Conservation (phyloP, 2,113 vertebrate genomes). For the Notothenia coriiceps region DNA sequence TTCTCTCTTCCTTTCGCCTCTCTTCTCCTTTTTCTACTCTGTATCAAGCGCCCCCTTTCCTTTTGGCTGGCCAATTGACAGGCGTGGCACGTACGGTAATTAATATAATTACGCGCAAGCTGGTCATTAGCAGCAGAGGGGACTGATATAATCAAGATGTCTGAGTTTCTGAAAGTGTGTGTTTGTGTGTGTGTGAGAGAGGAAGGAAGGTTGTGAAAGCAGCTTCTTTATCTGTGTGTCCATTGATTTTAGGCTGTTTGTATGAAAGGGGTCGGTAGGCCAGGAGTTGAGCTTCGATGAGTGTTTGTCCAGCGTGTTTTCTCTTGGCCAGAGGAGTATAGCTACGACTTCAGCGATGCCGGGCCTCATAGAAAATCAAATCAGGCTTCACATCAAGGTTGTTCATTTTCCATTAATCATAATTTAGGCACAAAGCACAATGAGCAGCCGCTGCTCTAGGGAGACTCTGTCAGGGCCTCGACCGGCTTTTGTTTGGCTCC, state of each 20-base stretch:
- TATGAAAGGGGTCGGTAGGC: constrained; percentile 44
- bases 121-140: constrained; percentile 80
- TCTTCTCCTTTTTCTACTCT: constrained; percentile 10
- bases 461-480: constrained; percentile 41
- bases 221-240: constrained; percentile 26
- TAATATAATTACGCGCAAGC: constrained; percentile 87
- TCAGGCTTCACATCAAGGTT: constrained; percentile 57
- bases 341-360: constrained; percentile 24
- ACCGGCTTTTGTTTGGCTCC: constrained; percentile 52
- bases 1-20: neutral
- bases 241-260: constrained; percentile 48
- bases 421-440: constrained; percentile 70
- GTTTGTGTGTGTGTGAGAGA: neutral
- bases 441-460: constrained; percentile 43
- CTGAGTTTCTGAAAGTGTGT: constrained; percentile 24
- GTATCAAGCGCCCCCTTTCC: constrained; percentile 47
- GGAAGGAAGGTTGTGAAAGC: neutral
- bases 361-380: constrained; percentile 63
- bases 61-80: constrained; percentile 79
- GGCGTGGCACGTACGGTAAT: constrained; percentile 87
- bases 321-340: constrained; percentile 45
- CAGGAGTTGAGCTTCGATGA: constrained; percentile 28
- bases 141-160: constrained; percentile 77
- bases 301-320: constrained; percentile 30
- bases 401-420: constrained; percentile 77